These are phyloP conservation scores for Micropoecilia bifurca DNA, from an alignment of 2,797 vertebrate species.

Conservation along the genomic window DNA sequence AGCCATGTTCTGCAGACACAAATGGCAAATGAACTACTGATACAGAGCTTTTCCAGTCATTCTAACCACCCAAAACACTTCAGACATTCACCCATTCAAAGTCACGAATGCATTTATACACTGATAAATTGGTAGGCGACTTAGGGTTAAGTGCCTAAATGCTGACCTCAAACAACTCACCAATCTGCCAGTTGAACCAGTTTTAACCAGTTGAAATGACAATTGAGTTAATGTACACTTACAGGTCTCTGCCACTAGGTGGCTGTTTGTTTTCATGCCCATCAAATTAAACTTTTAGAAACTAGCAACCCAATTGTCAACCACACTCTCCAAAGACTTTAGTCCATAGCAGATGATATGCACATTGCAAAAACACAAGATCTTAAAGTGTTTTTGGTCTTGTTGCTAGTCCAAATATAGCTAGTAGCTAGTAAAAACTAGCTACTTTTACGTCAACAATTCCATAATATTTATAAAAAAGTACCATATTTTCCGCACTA, in stretches of 20 bases:
- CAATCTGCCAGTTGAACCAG: background rate
- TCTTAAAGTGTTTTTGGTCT: too few species aligned
- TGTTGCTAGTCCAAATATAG: too few species aligned
- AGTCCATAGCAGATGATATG: background rate
- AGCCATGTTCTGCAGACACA: conserved; percentile 86
- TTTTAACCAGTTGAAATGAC: background rate
- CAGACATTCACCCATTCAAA: too few species aligned
- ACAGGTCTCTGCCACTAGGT: background rate
- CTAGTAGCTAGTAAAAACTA: too few species aligned
- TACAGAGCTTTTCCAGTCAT: too few species aligned
- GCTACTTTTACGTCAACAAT: too few species aligned
- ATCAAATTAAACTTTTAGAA: background rate
- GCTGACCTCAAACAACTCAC: background rate
- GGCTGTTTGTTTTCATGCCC: background rate
- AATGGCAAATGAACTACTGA: background rate
- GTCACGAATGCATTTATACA: background rate
- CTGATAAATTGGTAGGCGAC: too few species aligned
- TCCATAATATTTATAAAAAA: too few species aligned
- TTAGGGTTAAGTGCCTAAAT: too few species aligned
- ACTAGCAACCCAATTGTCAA: background rate
- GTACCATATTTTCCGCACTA: too few species aligned
- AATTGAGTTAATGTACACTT: background rate
- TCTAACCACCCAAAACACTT: too few species aligned
- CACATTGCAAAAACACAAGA: too few species aligned
- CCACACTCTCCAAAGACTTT: background rate